phyloP scores from a whole-genome alignment of 1,140 invertebrate species.

The Anastatus disparis region DNA sequence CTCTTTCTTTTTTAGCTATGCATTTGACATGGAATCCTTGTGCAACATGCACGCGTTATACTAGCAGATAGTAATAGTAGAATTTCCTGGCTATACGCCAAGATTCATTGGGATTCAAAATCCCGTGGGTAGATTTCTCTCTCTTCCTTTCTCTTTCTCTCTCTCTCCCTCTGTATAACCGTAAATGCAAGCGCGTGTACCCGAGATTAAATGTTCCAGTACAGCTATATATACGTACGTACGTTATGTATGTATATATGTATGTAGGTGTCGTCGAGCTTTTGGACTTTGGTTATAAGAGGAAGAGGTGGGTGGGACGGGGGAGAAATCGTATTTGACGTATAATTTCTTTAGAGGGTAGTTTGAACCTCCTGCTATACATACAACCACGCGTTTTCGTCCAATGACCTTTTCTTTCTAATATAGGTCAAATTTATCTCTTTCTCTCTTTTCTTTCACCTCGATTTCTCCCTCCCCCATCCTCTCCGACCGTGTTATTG shows the following conservation, averaged over 20 bases:
- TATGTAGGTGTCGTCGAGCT: background rate
- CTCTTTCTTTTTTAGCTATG: background rate
- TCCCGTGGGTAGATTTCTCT: background rate
- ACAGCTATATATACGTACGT: no score
- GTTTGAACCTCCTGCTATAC: no score
- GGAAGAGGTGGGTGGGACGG: no score
- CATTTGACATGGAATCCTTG: background rate
- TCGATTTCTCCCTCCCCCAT: no score
- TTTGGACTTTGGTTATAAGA: no score
- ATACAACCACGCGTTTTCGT: no score
- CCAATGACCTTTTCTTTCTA: no score
- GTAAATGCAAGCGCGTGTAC: background rate
- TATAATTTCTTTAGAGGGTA: slow-evolving; percentile 16
- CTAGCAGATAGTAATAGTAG: no score
- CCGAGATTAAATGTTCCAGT: slow-evolving; percentile 19
- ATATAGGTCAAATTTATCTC: background rate
- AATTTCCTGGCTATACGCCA: slow-evolving; percentile 12
- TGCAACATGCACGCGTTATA: background rate
- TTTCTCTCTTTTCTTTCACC: no score
- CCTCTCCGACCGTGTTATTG: background rate
- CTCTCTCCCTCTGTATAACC: background rate
- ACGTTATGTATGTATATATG: no score
- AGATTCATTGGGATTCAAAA: slow-evolving; percentile 16
- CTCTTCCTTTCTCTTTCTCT: no score
- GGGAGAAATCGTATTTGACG: background rate